Base-by-base conservation (phyloP, 2,888 invertebrate species). In the Stenchaetothrips biformis region DNA sequence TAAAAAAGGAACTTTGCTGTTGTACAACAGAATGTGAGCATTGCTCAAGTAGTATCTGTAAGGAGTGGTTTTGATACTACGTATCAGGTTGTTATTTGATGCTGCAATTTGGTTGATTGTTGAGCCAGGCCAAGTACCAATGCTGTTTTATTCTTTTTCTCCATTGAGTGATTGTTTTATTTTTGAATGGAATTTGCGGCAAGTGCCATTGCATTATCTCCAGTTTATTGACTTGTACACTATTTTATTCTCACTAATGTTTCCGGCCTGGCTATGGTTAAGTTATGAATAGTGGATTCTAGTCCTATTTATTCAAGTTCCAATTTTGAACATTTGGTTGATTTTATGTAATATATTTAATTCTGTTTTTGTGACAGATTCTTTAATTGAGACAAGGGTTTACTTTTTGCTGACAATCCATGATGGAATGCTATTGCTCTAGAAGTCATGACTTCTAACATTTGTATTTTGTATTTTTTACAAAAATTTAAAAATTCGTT, bases 1-100 rank as follows among this genome's bases (percentile, higher is more conserved):
- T n/a, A 77, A 77, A 67, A 67, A 67, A 67, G 67, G 67, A 67
- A 67, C 67, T 67, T 67, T 67, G 18, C 77, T 21, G n/a, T n/a
- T n/a, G n/a, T n/a, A 25, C 25, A n/a, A 79, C n/a, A 74, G 67
- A 74, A 74, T 74, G 67, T 74, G 67, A 74, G 67, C 67, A 0
- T 74, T 74, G 67, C 67, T 74, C 67, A 74, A 74, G 7, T 74
- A 74, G 67, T 21, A 21, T 21, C 11, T 74, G 67, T 74, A 74
- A 74, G 67, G 25, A 25, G 8, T 74, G 37, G 37, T 37, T 37
- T 37, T 37, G 25, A 25, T 21, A 25, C 9, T 25, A 2, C n/a
- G 7, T 74, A 74, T 74, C 67, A 25, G 67, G 7, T 74, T 74
- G 67, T 74, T 74, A 25, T 74, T 74, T 74, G 7, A 25, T 74